Percentiles rank a stretch among this genome's conserved stretches.
These are phyloP conservation scores for Neuroscelio doddi DNA, from an alignment of 2,888 invertebrate genomes.

Conservation along the genomic window DNA sequence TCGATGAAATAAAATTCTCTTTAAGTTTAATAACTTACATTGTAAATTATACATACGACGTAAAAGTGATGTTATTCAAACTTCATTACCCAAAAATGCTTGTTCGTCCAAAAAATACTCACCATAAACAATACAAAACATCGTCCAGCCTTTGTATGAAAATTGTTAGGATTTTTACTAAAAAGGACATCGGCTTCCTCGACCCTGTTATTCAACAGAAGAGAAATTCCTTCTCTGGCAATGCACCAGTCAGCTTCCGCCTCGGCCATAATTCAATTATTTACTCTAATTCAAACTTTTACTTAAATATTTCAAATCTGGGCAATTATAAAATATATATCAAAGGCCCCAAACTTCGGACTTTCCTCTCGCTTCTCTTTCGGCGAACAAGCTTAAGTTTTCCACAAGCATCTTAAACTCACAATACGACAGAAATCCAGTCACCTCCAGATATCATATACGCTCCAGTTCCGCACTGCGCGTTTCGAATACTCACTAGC, in stretches of 20 bases:
- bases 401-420: background rate
- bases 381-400: no score
- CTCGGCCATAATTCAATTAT: conserved; percentile 26
- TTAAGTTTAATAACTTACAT: no score
- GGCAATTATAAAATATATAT: conserved; percentile 1
- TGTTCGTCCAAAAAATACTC: no score
- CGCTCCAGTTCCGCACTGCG: background rate
- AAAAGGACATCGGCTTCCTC: conserved; percentile 72
- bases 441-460: background rate
- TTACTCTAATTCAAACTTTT: conserved; percentile 30
- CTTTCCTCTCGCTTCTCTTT: no score
- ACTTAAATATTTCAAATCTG: no score
- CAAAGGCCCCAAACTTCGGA: background rate
- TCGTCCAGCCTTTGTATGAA: conserved; percentile 73
- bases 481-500: background rate
- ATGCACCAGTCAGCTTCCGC: conserved; percentile 67
- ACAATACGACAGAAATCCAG: no score
- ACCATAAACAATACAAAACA: conserved; percentile 74
- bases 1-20: no score
- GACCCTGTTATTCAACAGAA: conserved; percentile 72
- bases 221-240: conserved; percentile 71
- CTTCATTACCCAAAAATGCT: no score
- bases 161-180: conserved; percentile 68
- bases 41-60: no score
- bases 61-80: no score